phyloP scores from a whole-genome alignment of 2,797 vertebrate genomes.

The Decapterus maruadsi region DNA sequence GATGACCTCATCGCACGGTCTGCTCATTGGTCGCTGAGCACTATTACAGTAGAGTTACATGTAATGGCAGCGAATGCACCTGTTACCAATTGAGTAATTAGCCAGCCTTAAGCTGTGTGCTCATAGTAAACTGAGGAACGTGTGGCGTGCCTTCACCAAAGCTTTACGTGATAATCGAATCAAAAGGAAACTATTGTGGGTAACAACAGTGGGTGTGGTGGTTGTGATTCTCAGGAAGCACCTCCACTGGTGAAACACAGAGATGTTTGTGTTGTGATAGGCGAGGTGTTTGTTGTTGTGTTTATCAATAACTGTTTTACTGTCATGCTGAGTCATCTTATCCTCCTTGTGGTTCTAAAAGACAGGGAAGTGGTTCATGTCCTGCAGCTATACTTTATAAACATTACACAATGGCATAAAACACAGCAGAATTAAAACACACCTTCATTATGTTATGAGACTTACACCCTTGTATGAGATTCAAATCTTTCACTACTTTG shows the following conservation, averaged over 20 bases:
- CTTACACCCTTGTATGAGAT: background rate
- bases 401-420: slow-evolving; percentile 44
- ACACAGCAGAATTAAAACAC: slow-evolving; percentile 24
- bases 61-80: slow-evolving; percentile 53
- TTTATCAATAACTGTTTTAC: background rate
- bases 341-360: background rate
- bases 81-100: slow-evolving; percentile 46
- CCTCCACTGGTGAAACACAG: background rate
- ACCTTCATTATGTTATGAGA: slow-evolving; percentile 17
- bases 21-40: background rate
- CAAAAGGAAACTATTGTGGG: background rate
- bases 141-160: background rate
- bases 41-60: slow-evolving; percentile 6
- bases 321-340: background rate
- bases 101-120: background rate
- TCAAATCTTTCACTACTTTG: background rate
- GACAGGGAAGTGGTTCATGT: slow-evolving; percentile 5
- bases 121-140: background rate
- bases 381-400: slow-evolving; percentile 63
- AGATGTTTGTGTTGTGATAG: background rate
- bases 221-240: slow-evolving; percentile 17
- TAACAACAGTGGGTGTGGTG: background rate
- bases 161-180: too few species aligned
- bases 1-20: background rate
- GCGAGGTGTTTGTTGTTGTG: background rate